Evolutionary conservation across 2,113 vertebrate species (phyloP), one percentile per base, ranked within the genome.

Genomic region (Gobio gobio): DNA sequence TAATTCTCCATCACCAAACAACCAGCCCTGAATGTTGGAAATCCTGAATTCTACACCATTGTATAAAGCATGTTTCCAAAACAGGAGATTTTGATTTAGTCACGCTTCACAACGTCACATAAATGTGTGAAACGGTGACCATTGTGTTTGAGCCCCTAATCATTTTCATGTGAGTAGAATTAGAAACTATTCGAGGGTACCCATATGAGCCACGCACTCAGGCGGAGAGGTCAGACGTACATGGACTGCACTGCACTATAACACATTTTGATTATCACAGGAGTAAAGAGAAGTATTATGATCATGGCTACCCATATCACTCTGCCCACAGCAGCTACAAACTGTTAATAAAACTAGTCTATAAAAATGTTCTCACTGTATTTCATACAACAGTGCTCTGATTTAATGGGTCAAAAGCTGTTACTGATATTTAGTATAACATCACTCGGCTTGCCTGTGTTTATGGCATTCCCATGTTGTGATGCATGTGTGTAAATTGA

Each of bases 131-230:
- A 86, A 61, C 18, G 47, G 59, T 58, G 54, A 43, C 82, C 82
- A 81, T 29, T 84, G 79, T 82, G 70, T 54, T 82, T 74, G 24
- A 66, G 20, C 63, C 74, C 20, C 66, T 86, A 85, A 88, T 86
- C 86, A 54, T 64, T 63, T 40, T 86, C 88, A 85, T 83, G 82
- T 86, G 88, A 89, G 14, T 5, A 56, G 84, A 49, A 83, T 87
- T 86, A 85, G 78, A 86, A 84, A 86, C 80, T 54, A 51, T 45
- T 72, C 26, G 33, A 83, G 63, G 22, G 58, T 61, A 83, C 70
- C 33, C 49, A 64, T 51, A 64, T 36, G 43, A 72, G 66, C 14
- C 47, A 82, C 29, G 47, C 73, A 61, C 13, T 54, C 26, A 66
- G 24, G 20, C 72, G 24, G 12, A 29, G 16, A 36, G 18, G 75